Percentiles rank a stretch among this genome's conserved stretches.
These are phyloP conservation scores for Peucedramus taeniatus DNA, from an alignment of 2,113 vertebrate genomes.

Conservation along the genomic window DNA sequence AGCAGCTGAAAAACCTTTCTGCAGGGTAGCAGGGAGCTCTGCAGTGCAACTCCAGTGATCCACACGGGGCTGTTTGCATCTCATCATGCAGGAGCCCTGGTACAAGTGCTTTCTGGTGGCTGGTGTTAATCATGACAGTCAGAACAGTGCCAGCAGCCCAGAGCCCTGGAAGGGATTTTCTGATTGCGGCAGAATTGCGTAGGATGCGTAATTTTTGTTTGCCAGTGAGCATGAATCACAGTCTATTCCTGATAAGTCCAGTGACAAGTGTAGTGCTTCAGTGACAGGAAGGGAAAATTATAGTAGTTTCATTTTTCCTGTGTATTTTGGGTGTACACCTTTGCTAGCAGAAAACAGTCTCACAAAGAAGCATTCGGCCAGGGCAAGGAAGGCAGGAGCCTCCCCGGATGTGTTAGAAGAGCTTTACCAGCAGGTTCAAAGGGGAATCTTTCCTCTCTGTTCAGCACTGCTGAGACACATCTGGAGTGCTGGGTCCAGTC, in stretches of 20 bases:
- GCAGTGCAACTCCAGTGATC: background rate
- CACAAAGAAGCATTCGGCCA: background rate
- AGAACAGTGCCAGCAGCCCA: background rate
- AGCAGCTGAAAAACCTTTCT: background rate
- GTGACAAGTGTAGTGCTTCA: background rate
- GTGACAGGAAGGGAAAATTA: background rate
- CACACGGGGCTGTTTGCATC: background rate
- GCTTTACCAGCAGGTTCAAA: background rate
- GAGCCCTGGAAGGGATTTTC: background rate
- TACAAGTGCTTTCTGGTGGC: background rate
- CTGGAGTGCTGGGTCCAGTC: background rate
- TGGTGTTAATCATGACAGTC: background rate
- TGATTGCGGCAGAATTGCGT: background rate
- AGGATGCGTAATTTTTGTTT: background rate
- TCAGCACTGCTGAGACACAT: background rate
- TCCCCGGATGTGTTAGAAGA: background rate
- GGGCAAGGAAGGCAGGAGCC: background rate
- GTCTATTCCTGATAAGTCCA: background rate
- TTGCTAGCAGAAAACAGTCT: background rate
- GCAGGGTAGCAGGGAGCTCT: background rate
- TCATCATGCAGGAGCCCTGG: background rate
- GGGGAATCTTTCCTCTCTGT: background rate
- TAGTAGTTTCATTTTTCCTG: background rate
- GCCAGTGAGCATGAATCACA: conserved; percentile 32
- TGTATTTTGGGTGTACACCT: background rate